Base-by-base conservation (phyloP, 2,888 invertebrate species). In the Andrena chrysosceles region DNA sequence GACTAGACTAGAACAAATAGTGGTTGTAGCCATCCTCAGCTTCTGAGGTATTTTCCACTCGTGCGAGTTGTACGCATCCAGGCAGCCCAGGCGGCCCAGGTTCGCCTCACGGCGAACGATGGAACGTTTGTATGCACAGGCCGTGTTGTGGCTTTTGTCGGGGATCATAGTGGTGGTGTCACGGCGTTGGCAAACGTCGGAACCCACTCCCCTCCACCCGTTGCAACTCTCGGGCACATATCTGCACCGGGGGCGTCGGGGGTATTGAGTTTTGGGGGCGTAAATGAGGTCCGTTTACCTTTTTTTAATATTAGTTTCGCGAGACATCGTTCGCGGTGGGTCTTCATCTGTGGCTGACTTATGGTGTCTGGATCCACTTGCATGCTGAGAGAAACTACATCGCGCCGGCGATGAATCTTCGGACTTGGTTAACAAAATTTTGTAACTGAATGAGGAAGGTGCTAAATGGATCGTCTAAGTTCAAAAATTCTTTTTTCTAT, bases 11-110 rank as follows among this genome's bases (percentile, higher is more conserved):
- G 88, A 87, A 88, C 91, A 91, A 92, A 92, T 92, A 92, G 91
- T 91, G 90, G 91, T 92, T 91, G 91, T 91, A 91, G 91, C 90
- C 89, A 88, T 90, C 88, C 90, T 91, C 90, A 91, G 91, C 86
- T 90, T 88, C 89, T 90, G 89, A 88, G 92, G 90, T 90, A 92
- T 92, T 91, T 91, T 86, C 89, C 86, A 88, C 85, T 87, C 84
- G 85, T 82, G 81, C 83, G 85, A 89, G 85, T 85, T 89, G 80
- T 73, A 80, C 85, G 85, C 80, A 77, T 83, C 81, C 84, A 16
- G 35, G 35, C 81, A 76, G 81, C 63, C 77, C 78, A 42, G 84
- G 68, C 69, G 52, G 85, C 63, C 69, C 63, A 67, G 70, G 56
- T 67, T 66, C 69, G 77, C 77, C 77, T 77, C 67, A 69, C 82